phyloP scores from a whole-genome alignment of 2,888 invertebrate genomes.

The Latheticus oryzae region DNA sequence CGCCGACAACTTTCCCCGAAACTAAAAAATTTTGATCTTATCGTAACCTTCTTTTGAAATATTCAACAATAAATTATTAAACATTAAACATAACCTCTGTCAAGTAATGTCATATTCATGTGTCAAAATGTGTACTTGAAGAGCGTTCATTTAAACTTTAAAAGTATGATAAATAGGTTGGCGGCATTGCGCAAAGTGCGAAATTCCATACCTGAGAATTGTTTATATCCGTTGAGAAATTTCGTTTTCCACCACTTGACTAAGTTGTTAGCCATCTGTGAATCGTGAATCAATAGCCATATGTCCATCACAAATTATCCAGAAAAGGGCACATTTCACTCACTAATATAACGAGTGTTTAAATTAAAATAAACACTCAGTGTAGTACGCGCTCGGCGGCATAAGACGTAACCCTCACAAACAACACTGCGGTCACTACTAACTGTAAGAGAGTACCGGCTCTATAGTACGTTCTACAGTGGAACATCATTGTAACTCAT shows the following conservation, averaged over 20 bases:
- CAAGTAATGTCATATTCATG: conserved; percentile 15
- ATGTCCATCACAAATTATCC: conserved; percentile 41
- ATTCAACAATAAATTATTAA: too few species aligned
- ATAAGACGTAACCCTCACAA: conserved; percentile 21
- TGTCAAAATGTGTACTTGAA: conserved; percentile 3
- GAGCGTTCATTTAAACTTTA: conserved; percentile 27
- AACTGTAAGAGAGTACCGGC: conserved; percentile 31
- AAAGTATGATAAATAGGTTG: conserved; percentile 12
- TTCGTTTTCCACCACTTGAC: conserved; percentile 83
- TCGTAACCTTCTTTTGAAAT: too few species aligned
- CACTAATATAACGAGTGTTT: conserved; percentile 12
- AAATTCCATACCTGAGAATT: conserved; percentile 72
- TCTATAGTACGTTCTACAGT: conserved; percentile 37
- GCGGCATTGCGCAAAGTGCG: neutral
- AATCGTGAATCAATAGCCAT: conserved; percentile 43
- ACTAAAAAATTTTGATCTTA: too few species aligned
- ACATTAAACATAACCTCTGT: too few species aligned
- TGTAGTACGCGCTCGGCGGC: conserved; percentile 8
- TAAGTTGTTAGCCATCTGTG: conserved; percentile 80
- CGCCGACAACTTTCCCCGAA: conserved; percentile 16
- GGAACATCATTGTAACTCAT: conserved; percentile 33
- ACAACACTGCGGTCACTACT: conserved; percentile 33
- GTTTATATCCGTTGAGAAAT: conserved; percentile 80
- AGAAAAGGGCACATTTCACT: conserved; percentile 25
- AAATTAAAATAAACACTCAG: conserved; percentile 16